Evolutionary conservation across 53 echinoderm and acorn worm species (phyloP), one percentile per base, ranked within the genome.

Genomic region (Antedon mediterranea): DNA sequence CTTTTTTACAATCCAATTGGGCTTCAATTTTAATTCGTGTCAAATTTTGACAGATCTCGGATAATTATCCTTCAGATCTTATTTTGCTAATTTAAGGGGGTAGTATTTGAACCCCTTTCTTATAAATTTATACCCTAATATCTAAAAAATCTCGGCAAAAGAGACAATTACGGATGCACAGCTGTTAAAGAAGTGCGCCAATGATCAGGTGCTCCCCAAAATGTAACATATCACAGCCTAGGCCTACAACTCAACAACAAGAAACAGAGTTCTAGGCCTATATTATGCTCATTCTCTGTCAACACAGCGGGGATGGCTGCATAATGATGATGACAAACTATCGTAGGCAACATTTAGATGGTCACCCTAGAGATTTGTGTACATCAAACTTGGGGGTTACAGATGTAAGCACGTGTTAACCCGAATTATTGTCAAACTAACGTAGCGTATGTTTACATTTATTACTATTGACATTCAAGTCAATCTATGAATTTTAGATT

Each of bases 231-330:
- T 57, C 57, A 8, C 57, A 57, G 57, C 57, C 57, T 23, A 57
- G 57, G 57, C 57, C 57, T 57, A 57, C 23, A 57, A 57, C 57
- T 57, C 57, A 57, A 23, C 57, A 57, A 57, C 57, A 57, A 57
- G 57, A 57, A 57, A 57, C 57, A 57, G 57, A 57, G 57, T 57
- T 57, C 57, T 57, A 57, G 57, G 57, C 57, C 57, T 57, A 57
- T 23, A 18, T 3, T 18, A 57, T 57, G 57, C 23, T 3, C 23
- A 57, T 11, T 57, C 57, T 57, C 57, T 57, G 57, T 57, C 57
- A 57, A 57, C 57, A 18, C 7, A 57, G 57, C 57, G 57, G 57
- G 57, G 57, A 57, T 57, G 41, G 13, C 41, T 5, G 13, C 41
- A 7, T 5, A 13, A 13, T 41, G 57, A 57, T 26, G 57, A 57